A percentile compares a stretch with the other conserved stretches of the same genome.
Evolutionary conservation across 2,888 invertebrate genomes (phyloP).

Genomic region (Balanococcus diminutus): DNA sequence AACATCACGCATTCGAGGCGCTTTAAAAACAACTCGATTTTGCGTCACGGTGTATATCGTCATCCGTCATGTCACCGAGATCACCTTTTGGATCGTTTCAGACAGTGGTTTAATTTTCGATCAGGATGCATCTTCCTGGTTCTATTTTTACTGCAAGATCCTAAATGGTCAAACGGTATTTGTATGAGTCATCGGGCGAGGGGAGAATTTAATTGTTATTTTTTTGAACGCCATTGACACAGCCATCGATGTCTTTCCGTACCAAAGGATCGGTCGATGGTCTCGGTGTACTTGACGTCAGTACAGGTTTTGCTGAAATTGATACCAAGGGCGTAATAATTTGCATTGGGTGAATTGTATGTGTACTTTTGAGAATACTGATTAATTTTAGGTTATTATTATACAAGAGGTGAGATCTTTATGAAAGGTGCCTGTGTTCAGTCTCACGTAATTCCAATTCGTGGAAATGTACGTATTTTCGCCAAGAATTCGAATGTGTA

Average conservation of each 20-base stretch:
- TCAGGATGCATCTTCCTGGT: not conserved
- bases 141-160: not conserved
- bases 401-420: not conserved
- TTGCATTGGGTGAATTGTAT: slow-evolving; percentile 28
- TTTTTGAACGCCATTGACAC: not conserved
- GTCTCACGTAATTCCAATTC: not conserved
- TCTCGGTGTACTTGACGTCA: slow-evolving; percentile 24
- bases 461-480: not conserved
- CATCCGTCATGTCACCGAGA: not conserved
- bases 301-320: slow-evolving; percentile 16
- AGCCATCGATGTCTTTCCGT: not conserved
- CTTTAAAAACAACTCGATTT: not conserved
- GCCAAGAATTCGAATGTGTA: too few species aligned
- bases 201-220: not conserved
- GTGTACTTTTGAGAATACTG: not conserved
- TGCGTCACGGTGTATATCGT: not conserved
- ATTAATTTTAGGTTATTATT: not conserved
- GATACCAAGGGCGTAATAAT: slow-evolving; percentile 25
- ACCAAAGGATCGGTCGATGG: not conserved
- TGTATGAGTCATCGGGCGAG: not conserved
- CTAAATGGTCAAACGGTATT: not conserved
- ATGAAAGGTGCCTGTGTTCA: not conserved
- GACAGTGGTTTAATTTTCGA: not conserved
- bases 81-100: not conserved
- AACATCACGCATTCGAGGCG: not conserved